Evolutionary conservation across 2,113 vertebrate species (phyloP), one percentile per base, ranked within the genome.

Genomic region (Oreochromis tanganicae): DNA sequence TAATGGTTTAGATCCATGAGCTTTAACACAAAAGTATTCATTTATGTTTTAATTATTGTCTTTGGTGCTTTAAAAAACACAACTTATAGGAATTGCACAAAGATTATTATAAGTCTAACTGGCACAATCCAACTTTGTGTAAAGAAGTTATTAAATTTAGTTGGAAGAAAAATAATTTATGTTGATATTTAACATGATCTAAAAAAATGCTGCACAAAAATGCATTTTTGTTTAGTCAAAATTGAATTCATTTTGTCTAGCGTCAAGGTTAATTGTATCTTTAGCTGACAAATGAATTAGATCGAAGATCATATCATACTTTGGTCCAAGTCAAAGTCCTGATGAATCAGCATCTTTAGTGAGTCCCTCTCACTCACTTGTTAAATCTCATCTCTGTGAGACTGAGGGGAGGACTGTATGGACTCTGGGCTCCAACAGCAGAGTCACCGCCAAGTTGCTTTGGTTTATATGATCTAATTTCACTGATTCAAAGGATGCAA

Each of bases 371-470:
- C 92, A 88, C 90, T 10, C 3, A 24, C 27, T 9, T 94, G 95
- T 92, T 89, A 95, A 41, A 92, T 94, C 48, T 93, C 92, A 85
- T 78, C 56, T 68, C 27, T 38, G 90, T 92, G 92, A 94, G 91
- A 95, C 3, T 9, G 86, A 82, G 24, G 34, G 41, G 13, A 32
- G 68, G 27, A 78, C 71, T 66, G 2, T 3, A 14, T 59, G 46
- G 41, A 63, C 48, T 52, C 80, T 55, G 3, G 54, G n/a, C 34
- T 85, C 57, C 82, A 57, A 29, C 79, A 43, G 85, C 83, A 41
- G 17, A 27, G 21, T 61, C 41, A 9, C 46, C 1, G 86, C 87
- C 89, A 86, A 91, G 55, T 12, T 57, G 6, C 54, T 61, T 84
- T 7, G 81, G 83, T 93, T 94, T 52, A 63, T 27, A 79, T 88